Conservation (phyloP, 2,888 invertebrate species). For the Brachyopa scutellaris region DNA sequence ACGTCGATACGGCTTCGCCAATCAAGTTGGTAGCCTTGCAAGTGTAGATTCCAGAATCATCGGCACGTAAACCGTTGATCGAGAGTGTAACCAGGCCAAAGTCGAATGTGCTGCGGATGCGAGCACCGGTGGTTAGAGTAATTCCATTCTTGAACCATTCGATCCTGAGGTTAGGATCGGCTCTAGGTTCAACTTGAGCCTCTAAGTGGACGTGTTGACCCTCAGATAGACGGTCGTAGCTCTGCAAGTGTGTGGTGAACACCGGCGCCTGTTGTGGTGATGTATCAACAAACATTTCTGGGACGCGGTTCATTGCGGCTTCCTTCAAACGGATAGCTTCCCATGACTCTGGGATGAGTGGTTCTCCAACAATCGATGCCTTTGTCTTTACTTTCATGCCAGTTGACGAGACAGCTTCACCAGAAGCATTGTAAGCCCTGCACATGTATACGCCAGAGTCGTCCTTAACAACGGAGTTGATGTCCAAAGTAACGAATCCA, state of each 20-base stretch:
- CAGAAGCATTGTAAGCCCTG: slow-evolving; percentile 95
- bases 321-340: slow-evolving; percentile 95
- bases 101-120: slow-evolving; percentile 96
- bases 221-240: slow-evolving; percentile 91
- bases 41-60: slow-evolving; percentile 97
- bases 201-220: slow-evolving; percentile 93
- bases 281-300: slow-evolving; percentile 92
- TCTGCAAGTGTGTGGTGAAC: slow-evolving; percentile 95
- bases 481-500: slow-evolving; percentile 96
- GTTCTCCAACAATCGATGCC: slow-evolving; percentile 90
- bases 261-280: slow-evolving; percentile 95
- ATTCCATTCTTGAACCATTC: slow-evolving; percentile 98
- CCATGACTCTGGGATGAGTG: slow-evolving; percentile 95
- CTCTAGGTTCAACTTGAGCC: slow-evolving; percentile 94
- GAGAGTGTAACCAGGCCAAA: slow-evolving; percentile 97
- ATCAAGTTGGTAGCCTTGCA: slow-evolving; percentile 96
- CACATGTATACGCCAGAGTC: slow-evolving; percentile 97
- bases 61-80: slow-evolving; percentile 91
- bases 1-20: slow-evolving; percentile 97
- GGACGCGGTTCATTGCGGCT: slow-evolving; percentile 94
- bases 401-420: slow-evolving; percentile 96
- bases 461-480: slow-evolving; percentile 92
- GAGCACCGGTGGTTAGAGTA: slow-evolving; percentile 91
- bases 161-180: slow-evolving; percentile 92
- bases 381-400: slow-evolving; percentile 93